Base-by-base conservation (phyloP, 2,113 vertebrate species). In the Pollimyrus isidori region DNA sequence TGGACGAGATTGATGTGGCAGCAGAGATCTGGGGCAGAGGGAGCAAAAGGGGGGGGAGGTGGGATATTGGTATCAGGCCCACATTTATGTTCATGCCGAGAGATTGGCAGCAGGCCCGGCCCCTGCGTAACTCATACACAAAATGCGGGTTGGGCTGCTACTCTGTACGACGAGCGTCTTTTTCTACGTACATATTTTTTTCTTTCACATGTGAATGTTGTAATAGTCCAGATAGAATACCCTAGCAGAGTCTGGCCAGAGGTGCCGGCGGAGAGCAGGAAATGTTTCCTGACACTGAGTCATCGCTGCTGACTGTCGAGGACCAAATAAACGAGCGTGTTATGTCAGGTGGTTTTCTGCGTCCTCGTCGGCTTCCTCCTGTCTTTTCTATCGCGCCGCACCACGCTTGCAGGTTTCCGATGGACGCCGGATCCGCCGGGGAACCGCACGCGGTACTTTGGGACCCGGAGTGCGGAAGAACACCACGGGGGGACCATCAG, bases 391-490 rank as follows among this genome's bases (percentile, higher is more conserved):
- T 48, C 9, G 7, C 17, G 4, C 39, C 6, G 9, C 48, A 84
- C 7, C 82, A n/a, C 82, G 23, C 6, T 9, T 48, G 17, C 45
- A 4, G 82, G 45, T n/a, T n/a, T n/a, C 45, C 4, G 82, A 84
- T 48, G 82, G 19, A 45, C 17, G 0, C 13, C 3, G 39, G 4
- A 35, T 21, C 73, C 13, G 39, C 13, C 15, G 73, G 73, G 26
- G 4, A 82, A 35, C 13, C 4, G 39, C 7, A 21, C n/a, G 0
- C 7, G 26, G 30, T 15, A 83, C 73, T 50, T 76, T 90, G 65
- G 89, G 86, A 86, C 89, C 91, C 87, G 56, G 62, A 39, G 88
- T 87, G 91, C 89, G 89, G 91, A 92, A 91, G 88, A 90, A 92
- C 91, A 91, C 42, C 85, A 1, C 69, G 89, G 69, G 53, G 53